Conservation (phyloP, 2,888 invertebrate species). For the Endomychus coccineus region DNA sequence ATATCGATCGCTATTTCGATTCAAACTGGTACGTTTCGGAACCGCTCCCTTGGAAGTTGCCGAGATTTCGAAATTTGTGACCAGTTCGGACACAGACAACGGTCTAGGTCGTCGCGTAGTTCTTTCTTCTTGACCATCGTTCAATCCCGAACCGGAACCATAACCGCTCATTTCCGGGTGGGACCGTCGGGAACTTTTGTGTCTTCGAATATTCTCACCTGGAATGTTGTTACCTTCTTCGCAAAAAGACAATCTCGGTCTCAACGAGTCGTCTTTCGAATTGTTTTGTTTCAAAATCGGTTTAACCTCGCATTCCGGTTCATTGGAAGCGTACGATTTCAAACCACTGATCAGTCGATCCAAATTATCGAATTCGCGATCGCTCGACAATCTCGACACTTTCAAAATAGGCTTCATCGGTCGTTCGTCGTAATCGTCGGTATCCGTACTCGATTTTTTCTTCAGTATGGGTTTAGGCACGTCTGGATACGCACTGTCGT, state of each 20-base stretch:
- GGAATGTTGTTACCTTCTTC: slow-evolving; percentile 41
- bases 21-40: slow-evolving; percentile 44
- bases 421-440: slow-evolving; percentile 64
- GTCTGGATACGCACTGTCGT: slow-evolving; percentile 22
- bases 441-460: slow-evolving; percentile 74
- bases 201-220: slow-evolving; percentile 30
- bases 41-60: slow-evolving; percentile 40
- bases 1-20: slow-evolving; percentile 58
- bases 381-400: slow-evolving; percentile 52
- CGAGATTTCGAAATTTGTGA: slow-evolving; percentile 59
- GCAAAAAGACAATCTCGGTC: slow-evolving; percentile 59
- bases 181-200: slow-evolving; percentile 7
- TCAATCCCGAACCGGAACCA: slow-evolving; percentile 25
- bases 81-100: slow-evolving; percentile 63
- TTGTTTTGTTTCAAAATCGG: slow-evolving; percentile 60
- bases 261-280: slow-evolving; percentile 54
- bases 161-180: slow-evolving; percentile 24
- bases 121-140: slow-evolving; percentile 29
- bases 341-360: slow-evolving; percentile 27
- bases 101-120: slow-evolving; percentile 35
- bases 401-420: slow-evolving; percentile 73
- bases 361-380: slow-evolving; percentile 23
- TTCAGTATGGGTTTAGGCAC: slow-evolving; percentile 73
- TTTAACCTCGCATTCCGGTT: slow-evolving; percentile 52
- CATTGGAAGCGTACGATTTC: slow-evolving; percentile 32